These are phyloP conservation scores for Bugula neritina DNA, from an alignment of 2,888 invertebrate species.

Conservation along the genomic window DNA sequence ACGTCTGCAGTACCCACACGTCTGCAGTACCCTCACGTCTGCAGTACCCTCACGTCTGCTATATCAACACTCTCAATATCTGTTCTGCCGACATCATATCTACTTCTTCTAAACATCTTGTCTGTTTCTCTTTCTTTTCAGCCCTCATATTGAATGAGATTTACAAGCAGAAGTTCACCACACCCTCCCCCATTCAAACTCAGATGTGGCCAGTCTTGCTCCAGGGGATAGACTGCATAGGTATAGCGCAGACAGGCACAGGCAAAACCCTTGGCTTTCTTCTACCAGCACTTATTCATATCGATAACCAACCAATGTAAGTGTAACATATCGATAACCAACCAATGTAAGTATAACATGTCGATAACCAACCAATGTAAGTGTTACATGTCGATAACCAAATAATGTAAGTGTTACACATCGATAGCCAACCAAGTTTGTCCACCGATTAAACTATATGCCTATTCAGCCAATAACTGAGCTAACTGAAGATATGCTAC, in stretches of 20 bases:
- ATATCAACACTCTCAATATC: too few species aligned
- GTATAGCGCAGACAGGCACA: slow-evolving; percentile 75
- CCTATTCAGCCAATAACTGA: too few species aligned
- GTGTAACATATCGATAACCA: slow-evolving; percentile 13
- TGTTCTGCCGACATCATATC: too few species aligned
- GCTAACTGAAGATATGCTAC: too few species aligned
- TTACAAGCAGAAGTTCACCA: slow-evolving; percentile 69
- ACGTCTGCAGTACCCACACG: too few species aligned
- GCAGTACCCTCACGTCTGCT: too few species aligned
- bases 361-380: slow-evolving; percentile 39
- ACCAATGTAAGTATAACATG: slow-evolving; percentile 39
- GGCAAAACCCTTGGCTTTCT: slow-evolving; percentile 92
- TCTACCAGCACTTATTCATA: slow-evolving; percentile 85
- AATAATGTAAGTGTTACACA: slow-evolving; percentile 38
- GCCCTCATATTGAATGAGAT: slow-evolving; percentile 77
- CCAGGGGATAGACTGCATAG: slow-evolving; percentile 85
- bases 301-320: slow-evolving; percentile 68
- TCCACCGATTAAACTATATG: too few species aligned
- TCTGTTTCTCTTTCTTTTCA: too few species aligned
- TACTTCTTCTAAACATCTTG: too few species aligned
- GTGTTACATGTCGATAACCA: slow-evolving; percentile 32
- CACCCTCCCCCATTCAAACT: slow-evolving; percentile 75
- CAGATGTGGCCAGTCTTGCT: slow-evolving; percentile 78
- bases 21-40: too few species aligned
- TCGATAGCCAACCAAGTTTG: slow-evolving; percentile 30